These are phyloP conservation scores for Aptenodytes forsteri DNA, from an alignment of 2,113 vertebrate genomes.

Conservation along the genomic window DNA sequence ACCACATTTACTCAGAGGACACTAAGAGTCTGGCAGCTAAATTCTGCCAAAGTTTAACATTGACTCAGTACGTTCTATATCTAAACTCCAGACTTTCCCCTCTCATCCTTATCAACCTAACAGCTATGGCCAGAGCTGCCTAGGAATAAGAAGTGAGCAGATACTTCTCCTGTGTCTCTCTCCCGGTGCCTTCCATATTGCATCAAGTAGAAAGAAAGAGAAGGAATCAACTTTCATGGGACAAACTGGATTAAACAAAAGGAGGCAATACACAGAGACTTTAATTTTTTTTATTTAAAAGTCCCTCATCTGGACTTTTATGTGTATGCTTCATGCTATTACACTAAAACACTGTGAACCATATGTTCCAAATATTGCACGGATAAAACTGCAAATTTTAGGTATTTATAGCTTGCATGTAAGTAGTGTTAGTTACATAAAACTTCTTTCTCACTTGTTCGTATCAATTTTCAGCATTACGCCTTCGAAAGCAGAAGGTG, in stretches of 20 bases:
- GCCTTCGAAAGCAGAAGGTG: not conserved
- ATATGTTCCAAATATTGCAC: not conserved
- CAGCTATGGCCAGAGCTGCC: not conserved
- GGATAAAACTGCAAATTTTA: not conserved
- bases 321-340: not conserved
- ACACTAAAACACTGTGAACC: not conserved
- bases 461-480: not conserved
- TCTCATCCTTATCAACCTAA: not conserved
- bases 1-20: not conserved
- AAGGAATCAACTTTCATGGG: not conserved
- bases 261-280: not conserved
- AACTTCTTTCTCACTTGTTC: not conserved
- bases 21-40: not conserved
- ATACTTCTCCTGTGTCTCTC: not conserved
- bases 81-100: not conserved
- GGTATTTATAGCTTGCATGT: not conserved
- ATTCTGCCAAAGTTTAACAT: not conserved
- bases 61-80: not conserved
- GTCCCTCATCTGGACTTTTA: not conserved
- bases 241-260: not conserved
- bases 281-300: too few relatives aligned
- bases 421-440: not conserved
- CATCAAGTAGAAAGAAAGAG: not conserved
- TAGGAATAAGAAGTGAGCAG: not conserved
- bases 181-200: not conserved